These are phyloP conservation scores for Ornithorhynchus anatinus DNA, from an alignment of 2,113 vertebrate genomes.

Conservation along the genomic window DNA sequence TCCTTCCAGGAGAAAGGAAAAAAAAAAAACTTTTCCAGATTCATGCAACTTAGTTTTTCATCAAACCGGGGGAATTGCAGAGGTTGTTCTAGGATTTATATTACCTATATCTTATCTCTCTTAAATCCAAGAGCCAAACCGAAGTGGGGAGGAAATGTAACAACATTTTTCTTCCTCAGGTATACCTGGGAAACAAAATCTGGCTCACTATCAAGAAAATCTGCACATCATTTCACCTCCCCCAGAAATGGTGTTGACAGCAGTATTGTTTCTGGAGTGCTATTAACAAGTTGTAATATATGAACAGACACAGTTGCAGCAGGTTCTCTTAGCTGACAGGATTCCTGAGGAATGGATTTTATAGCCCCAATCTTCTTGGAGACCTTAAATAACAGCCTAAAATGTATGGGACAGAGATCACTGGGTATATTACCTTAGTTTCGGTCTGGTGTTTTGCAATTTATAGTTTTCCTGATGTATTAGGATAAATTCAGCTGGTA, in stretches of 20 bases:
- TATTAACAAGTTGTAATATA: conserved; percentile 66
- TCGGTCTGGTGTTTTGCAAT: conserved; percentile 59
- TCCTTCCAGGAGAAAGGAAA: too few species aligned
- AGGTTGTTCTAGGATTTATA: too few species aligned
- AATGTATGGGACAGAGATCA: conserved; percentile 67
- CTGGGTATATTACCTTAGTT: conserved; percentile 56
- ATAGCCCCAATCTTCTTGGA: conserved; percentile 54
- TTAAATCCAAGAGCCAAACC: too few species aligned
- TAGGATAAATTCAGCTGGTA: conserved; percentile 54
- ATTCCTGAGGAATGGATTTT: conserved; percentile 63
- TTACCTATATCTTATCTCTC: too few species aligned
- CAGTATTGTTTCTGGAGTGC: conserved; percentile 31
- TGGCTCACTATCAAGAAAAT: conserved; percentile 5
- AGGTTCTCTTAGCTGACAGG: conserved; percentile 39
- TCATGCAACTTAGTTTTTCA: too few species aligned
- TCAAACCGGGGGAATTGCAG: too few species aligned
- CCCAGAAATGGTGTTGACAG: conserved; percentile 10
- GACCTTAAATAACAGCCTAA: conserved; percentile 61
- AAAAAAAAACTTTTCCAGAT: too few species aligned
- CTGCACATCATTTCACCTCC: conserved; percentile 39
- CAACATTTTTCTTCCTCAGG: neutral
- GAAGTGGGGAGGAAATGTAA: neutral
- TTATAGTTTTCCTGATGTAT: conserved; percentile 66
- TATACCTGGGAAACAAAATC: conserved; percentile 1
- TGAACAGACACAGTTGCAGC: conserved; percentile 46